phyloP scores from a whole-genome alignment of 2,888 invertebrate species.

The Scaptomyza cyrtandrae region DNA sequence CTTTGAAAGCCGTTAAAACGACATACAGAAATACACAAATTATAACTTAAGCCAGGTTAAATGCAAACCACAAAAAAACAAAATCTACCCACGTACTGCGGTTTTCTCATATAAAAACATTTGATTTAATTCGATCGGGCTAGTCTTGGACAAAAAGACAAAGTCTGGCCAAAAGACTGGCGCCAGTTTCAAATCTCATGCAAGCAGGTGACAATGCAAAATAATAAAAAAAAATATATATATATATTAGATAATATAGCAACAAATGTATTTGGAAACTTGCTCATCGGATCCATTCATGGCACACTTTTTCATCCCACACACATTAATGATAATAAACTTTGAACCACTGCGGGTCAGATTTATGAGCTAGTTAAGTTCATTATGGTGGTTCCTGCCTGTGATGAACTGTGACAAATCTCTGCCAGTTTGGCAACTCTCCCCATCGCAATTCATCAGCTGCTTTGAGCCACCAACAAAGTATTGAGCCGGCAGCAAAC shows the following conservation, averaged over 20 bases:
- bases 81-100: conserved; percentile 53
- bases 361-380: conserved; percentile 35
- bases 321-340: conserved; percentile 59
- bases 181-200: conserved; percentile 54
- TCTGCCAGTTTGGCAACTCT: conserved; percentile 18
- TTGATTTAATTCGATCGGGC: conserved; percentile 62
- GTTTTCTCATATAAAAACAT: conserved; percentile 46
- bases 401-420: conserved; percentile 68
- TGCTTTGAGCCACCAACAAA: conserved; percentile 75
- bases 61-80: conserved; percentile 59
- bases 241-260: conserved; percentile 4
- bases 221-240: conserved; percentile 27
- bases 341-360: conserved; percentile 8
- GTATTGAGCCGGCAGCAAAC: conserved; percentile 56
- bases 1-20: conserved; percentile 68
- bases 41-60: conserved; percentile 66
- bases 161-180: conserved; percentile 54
- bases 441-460: conserved; percentile 68
- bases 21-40: conserved; percentile 71
- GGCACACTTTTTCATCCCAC: conserved; percentile 68
- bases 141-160: conserved; percentile 38
- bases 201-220: conserved; percentile 66
- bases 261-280: conserved; percentile 4
- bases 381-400: conserved; percentile 23
- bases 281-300: conserved; percentile 44